Conservation (phyloP, 2,797 vertebrate species). For the Sebastes steindachneri region DNA sequence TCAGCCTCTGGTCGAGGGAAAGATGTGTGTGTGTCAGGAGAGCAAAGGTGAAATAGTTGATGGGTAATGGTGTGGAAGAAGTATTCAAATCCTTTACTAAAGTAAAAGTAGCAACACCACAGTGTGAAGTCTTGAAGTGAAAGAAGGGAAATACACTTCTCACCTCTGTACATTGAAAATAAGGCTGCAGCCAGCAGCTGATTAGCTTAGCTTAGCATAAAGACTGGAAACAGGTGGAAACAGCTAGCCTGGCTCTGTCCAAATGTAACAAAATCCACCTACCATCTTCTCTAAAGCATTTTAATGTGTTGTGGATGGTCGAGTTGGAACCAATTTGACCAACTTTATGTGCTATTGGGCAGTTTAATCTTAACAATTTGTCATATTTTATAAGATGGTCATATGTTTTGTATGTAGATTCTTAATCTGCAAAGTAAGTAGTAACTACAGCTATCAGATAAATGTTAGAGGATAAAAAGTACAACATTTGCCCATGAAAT, state of each 20-base stretch:
- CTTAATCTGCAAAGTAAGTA: neutral
- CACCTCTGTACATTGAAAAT: neutral
- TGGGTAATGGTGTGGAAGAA: neutral
- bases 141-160: neutral
- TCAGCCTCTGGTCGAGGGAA: conserved; percentile 13
- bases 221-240: neutral
- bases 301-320: neutral
- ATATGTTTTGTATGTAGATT: neutral
- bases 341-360: neutral
- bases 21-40: neutral
- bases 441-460: neutral
- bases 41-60: neutral
- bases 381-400: neutral
- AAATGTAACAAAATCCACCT: neutral
- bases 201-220: neutral
- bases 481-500: neutral
- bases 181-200: too few relatives aligned
- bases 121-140: neutral
- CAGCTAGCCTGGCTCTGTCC: neutral
- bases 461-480: neutral
- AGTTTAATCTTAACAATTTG: neutral
- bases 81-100: neutral
- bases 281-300: neutral
- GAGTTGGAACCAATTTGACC: neutral
- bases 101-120: neutral